A percentile compares a stretch with the other conserved stretches of the same genome.
These are phyloP conservation scores for Notodonta ziczac DNA, from an alignment of 2,888 invertebrate species.

Conservation along the genomic window DNA sequence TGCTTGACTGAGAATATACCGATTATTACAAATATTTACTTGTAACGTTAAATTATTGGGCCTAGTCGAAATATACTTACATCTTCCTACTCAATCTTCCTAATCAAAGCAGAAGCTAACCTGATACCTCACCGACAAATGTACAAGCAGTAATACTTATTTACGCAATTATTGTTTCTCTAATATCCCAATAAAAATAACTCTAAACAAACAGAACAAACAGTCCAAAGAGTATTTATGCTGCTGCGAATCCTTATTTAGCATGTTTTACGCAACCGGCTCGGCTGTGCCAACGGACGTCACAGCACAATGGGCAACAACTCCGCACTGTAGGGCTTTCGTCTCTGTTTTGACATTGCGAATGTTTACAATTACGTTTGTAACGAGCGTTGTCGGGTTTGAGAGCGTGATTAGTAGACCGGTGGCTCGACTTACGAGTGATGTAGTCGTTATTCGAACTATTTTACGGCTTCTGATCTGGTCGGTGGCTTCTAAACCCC, in stretches of 20 bases:
- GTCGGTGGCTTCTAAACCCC: background rate
- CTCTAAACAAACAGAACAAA: slow-evolving; percentile 14
- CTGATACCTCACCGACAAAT: too few species aligned
- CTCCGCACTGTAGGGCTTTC: slow-evolving; percentile 28
- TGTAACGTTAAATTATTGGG: too few species aligned
- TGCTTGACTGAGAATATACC: too few species aligned
- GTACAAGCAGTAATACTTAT: too few species aligned
- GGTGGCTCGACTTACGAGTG: background rate
- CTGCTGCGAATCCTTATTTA: slow-evolving; percentile 35
- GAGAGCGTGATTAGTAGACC: background rate
- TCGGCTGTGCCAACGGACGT: slow-evolving; percentile 47
- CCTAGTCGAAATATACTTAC: too few species aligned
- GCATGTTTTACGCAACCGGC: slow-evolving; percentile 36
- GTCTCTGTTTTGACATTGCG: slow-evolving; percentile 36
- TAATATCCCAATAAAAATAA: slow-evolving; percentile 9
- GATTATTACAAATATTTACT: too few species aligned
- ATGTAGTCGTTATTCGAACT: background rate
- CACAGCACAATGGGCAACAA: slow-evolving; percentile 38
- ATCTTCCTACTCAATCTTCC: too few species aligned
- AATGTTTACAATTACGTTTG: slow-evolving; percentile 24
- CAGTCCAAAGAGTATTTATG: slow-evolving; percentile 27
- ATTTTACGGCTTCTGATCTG: background rate
- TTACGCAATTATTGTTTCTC: background rate
- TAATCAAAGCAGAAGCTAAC: too few species aligned
- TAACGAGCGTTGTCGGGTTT: slow-evolving; percentile 11